Percentiles rank a stretch among this genome's conserved stretches.
Conservation (phyloP, 2,888 invertebrate species). For the Thyatira batis region DNA sequence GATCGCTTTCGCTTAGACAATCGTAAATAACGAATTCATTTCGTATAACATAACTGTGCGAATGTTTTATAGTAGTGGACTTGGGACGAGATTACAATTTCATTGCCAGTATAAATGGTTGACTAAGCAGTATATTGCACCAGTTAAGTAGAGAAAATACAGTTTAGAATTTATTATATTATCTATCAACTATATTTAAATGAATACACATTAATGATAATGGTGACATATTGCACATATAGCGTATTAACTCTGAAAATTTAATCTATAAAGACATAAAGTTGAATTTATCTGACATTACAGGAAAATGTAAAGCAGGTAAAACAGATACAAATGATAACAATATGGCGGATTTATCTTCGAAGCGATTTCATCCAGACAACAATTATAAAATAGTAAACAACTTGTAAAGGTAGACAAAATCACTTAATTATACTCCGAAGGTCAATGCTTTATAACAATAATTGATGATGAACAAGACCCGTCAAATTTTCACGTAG, state of each 20-base stretch:
- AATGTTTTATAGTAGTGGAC: slow-evolving; percentile 29
- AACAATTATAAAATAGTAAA: too few relatives aligned
- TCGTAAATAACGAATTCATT: slow-evolving; percentile 70
- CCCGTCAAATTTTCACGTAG: too few relatives aligned
- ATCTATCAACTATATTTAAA: background rate
- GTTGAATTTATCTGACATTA: too few relatives aligned
- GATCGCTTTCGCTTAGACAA: slow-evolving; percentile 60
- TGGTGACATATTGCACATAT: background rate
- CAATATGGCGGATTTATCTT: too few relatives aligned
- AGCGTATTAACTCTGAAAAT: too few relatives aligned
- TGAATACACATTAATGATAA: background rate
- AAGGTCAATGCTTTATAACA: too few relatives aligned
- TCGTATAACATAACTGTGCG: slow-evolving; percentile 55
- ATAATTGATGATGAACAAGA: too few relatives aligned
- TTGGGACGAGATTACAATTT: slow-evolving; percentile 42
- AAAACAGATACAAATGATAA: too few relatives aligned
- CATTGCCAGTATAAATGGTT: slow-evolving; percentile 30
- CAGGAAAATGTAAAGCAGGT: too few relatives aligned
- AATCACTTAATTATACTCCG: too few relatives aligned
- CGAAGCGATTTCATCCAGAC: too few relatives aligned
- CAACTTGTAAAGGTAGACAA: too few relatives aligned
- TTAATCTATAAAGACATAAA: background rate
- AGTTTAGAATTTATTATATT: background rate
- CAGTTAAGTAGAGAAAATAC: slow-evolving; percentile 1
- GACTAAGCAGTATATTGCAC: background rate